Percentiles rank a stretch among this genome's conserved stretches.
Conservation (phyloP, 2,888 invertebrate genomes). For the Rapana venosa region DNA sequence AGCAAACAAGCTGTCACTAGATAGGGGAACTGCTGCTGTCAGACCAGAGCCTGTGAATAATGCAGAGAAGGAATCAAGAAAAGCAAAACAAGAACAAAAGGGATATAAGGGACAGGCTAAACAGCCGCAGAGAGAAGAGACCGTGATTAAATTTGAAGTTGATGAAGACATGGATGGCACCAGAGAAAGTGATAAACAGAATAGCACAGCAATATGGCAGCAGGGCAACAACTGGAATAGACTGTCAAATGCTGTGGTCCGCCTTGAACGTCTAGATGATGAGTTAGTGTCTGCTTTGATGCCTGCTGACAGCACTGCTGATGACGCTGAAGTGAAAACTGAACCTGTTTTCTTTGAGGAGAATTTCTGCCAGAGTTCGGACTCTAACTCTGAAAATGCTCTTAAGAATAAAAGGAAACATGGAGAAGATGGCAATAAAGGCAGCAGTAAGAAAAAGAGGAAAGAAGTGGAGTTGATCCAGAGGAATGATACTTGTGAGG, state of each 20-base stretch:
- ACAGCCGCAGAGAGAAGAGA: no score
- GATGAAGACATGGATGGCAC: no score
- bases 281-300: conserved; percentile 1
- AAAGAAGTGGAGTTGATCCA: background rate
- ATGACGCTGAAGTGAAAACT: background rate
- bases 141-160: no score
- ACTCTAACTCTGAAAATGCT: background rate
- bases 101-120: no score
- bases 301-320: background rate
- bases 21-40: background rate
- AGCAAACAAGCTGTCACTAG: background rate
- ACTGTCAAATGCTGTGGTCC: background rate
- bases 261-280: background rate
- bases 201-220: background rate
- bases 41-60: background rate
- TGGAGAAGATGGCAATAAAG: background rate
- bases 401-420: background rate
- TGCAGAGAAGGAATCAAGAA: background rate
- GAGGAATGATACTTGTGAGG: background rate
- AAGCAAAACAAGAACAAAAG: no score
- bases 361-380: background rate
- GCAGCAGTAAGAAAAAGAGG: background rate
- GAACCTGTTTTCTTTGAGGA: conserved; percentile 31
- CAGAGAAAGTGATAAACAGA: no score
- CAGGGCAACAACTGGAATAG: background rate